phyloP scores from a whole-genome alignment of 2,113 vertebrate species.

The Tragelaphus buxtoni region DNA sequence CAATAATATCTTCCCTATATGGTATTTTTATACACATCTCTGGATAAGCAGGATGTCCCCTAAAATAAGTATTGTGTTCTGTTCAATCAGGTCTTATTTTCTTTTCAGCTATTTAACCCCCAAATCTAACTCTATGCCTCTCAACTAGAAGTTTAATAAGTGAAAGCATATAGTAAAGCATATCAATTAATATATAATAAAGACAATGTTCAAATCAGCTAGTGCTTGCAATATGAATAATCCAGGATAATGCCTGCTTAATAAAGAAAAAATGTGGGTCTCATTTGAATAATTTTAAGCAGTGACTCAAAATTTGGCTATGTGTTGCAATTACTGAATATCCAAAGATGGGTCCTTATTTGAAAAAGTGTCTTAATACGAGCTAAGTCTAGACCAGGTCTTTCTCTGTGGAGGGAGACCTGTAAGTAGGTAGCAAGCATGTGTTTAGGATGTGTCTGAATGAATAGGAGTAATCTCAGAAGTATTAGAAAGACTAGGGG shows the following conservation, averaged over 20 bases:
- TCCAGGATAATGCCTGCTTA: not conserved
- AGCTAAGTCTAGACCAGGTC: not conserved
- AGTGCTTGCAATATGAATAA: not conserved
- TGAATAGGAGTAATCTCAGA: not conserved
- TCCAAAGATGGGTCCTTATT: not conserved
- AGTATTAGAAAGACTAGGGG: not conserved
- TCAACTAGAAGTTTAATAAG: not conserved
- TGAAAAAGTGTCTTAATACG: not conserved
- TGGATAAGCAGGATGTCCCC: not conserved
- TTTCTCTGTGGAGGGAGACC: not conserved
- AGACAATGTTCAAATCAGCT: not conserved
- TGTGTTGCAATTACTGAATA: not conserved
- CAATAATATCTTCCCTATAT: not conserved
- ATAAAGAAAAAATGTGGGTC: not conserved
- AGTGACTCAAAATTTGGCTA: not conserved
- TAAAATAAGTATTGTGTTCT: not conserved
- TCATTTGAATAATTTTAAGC: not conserved
- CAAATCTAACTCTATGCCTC: not conserved
- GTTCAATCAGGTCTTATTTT: not conserved
- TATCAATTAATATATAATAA: not conserved
- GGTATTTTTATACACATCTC: not conserved
- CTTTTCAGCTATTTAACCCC: not conserved
- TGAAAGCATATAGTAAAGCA: not conserved
- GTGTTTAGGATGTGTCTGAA: not conserved
- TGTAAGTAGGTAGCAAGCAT: not conserved